Evolutionary conservation across 2,113 vertebrate genomes (phyloP).

Genomic region (Labeo catla): DNA sequence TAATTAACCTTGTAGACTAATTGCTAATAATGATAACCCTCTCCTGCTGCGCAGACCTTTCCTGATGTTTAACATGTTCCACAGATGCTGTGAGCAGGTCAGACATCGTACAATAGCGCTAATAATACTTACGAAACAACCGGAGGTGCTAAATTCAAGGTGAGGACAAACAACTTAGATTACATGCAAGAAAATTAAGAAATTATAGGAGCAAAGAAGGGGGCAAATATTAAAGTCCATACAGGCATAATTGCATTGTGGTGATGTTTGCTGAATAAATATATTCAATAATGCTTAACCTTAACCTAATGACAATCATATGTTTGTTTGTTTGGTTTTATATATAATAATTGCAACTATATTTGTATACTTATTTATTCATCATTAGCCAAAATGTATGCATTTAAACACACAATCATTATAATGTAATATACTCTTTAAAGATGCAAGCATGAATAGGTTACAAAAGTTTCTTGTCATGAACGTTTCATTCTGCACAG

Average conservation of each 20-base stretch:
- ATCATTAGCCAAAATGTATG: background rate
- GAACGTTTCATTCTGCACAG: background rate
- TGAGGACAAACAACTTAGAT: constrained; percentile 15
- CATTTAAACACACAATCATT: background rate
- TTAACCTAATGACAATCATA: background rate
- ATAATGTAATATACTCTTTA: background rate
- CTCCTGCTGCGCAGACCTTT: constrained; percentile 51
- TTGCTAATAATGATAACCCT: constrained; percentile 64
- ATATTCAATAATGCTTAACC: background rate
- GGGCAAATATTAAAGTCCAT: background rate
- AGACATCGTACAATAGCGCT: constrained; percentile 25
- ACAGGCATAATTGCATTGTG: background rate
- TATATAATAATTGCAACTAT: background rate
- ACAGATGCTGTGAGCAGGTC: constrained; percentile 26
- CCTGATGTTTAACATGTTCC: constrained; percentile 42
- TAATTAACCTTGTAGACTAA: constrained; percentile 67
- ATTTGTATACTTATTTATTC: background rate
- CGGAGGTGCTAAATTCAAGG: constrained; percentile 27
- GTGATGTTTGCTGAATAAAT: constrained; percentile 6
- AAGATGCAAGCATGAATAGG: background rate
- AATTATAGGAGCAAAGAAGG: background rate
- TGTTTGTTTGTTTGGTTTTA: background rate
- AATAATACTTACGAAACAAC: constrained; percentile 10
- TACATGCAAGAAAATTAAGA: background rate
- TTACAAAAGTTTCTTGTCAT: too few relatives aligned